Conservation (phyloP, 2,113 vertebrate genomes). For the Podocnemis expansa region DNA sequence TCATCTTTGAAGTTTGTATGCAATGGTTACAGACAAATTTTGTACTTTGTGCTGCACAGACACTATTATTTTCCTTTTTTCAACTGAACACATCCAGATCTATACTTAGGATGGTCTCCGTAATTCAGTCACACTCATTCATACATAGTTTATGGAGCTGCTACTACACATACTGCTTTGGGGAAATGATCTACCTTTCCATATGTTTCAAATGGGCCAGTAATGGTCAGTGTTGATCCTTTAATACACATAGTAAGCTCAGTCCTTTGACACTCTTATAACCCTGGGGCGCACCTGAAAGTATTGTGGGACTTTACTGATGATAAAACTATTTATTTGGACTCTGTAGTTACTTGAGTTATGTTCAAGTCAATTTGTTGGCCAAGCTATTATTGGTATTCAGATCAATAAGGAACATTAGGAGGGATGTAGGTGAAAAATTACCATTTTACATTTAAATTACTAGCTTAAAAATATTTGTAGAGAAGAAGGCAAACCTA, state of each 20-base stretch:
- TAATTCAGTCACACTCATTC: slow-evolving; percentile 44
- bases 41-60: not conserved
- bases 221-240: not conserved
- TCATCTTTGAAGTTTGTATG: not conserved
- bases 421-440: not conserved
- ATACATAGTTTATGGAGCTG: not conserved
- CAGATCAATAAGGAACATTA: not conserved
- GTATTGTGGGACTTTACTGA: not conserved
- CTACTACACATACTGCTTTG: not conserved
- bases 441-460: slow-evolving; percentile 48
- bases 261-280: not conserved
- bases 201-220: fast-evolving
- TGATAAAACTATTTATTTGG: not conserved
- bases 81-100: slow-evolving; percentile 29
- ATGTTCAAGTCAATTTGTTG: not conserved
- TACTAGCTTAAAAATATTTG: slow-evolving; percentile 49
- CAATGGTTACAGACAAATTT: not conserved
- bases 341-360: not conserved
- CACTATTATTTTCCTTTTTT: not conserved
- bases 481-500: slow-evolving; percentile 40
- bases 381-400: not conserved
- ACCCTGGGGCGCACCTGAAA: not conserved
- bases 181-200: not conserved
- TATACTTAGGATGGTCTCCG: slow-evolving; percentile 34
- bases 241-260: not conserved